Base-by-base conservation (phyloP, 2,888 invertebrate genomes). In the Lithosia quadra region DNA sequence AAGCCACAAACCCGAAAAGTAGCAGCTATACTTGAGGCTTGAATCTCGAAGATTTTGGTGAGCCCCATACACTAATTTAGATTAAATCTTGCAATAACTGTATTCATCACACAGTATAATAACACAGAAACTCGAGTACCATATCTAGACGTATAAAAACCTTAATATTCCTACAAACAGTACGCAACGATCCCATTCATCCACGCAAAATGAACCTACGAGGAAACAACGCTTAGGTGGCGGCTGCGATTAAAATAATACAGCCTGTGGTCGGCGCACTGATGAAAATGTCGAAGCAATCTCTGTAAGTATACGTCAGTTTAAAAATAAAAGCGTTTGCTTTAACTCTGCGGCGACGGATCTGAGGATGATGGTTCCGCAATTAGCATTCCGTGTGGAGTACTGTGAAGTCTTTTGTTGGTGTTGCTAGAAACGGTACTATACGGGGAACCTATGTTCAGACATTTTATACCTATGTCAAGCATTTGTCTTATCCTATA, bases 261-360 rank as follows among this genome's bases (percentile, higher is more conserved):
- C 84, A 80, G 82, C 81, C 81, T 93, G 92, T 91, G 93, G 93
- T 93, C 85, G 82, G 84, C 75, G 73, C 85, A 79, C 85, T 92
- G 92, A 93, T 93, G 92, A 92, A 92, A 92, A 91, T 89, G 90
- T 89, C 90, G 88, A 90, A 84, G 90, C 86, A 93, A 93, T 93
- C 92, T 91, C 75, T 79, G 83, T 89, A 92, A 92, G 91, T 92
- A 91, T 92, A 92, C 88, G 88, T 86, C 92, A 90, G 88, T 91
- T 92, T 91, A 92, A 92, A 92, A 92, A 92, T 91, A 92, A 92
- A 93, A 90, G 86, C 89, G 80, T 84, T 88, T 85, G 84, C 79
- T 86, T 85, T 87, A 85, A 85, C 85, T 87, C 77, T 87, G 90
- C 84, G 90, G 91, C 86, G 85, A 89, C 86, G 86, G 85, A 82